phyloP scores from a whole-genome alignment of 2,888 invertebrate species.

The Yponomeuta plumbellus region DNA sequence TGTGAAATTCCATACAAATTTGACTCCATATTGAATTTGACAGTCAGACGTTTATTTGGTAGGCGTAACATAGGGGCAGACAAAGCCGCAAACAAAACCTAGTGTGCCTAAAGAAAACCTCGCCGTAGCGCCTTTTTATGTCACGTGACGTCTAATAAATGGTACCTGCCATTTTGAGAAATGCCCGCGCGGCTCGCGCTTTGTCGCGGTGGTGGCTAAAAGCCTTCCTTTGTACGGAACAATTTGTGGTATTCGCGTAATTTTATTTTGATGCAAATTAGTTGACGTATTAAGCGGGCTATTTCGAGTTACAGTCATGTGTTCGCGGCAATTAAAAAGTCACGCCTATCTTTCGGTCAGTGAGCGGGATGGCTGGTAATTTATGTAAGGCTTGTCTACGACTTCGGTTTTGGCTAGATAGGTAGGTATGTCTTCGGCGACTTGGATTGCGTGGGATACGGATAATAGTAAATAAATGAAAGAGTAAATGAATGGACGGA shows the following conservation, averaged over 20 bases:
- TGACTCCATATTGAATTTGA: too few relatives aligned
- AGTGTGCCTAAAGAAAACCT: background rate
- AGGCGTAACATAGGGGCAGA: too few relatives aligned
- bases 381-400: background rate
- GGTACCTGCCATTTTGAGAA: constrained; percentile 37
- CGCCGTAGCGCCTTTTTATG: background rate
- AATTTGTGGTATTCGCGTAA: constrained; percentile 12
- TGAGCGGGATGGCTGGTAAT: background rate
- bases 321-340: background rate
- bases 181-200: constrained; percentile 28
- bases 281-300: background rate
- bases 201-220: constrained; percentile 4
- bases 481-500: too few relatives aligned
- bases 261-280: background rate
- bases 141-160: constrained; percentile 30
- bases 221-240: constrained; percentile 13
- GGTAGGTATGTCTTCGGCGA: too few relatives aligned
- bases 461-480: too few relatives aligned
- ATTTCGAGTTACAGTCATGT: background rate
- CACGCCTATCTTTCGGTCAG: background rate
- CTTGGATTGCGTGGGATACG: too few relatives aligned
- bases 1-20: too few relatives aligned
- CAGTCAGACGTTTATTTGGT: too few relatives aligned
- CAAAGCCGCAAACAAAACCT: background rate
- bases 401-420: background rate